A percentile compares a stretch with the other conserved stretches of the same genome.
Evolutionary conservation across 2,888 invertebrate species (phyloP).

Genomic region (Tipula helvola): DNA sequence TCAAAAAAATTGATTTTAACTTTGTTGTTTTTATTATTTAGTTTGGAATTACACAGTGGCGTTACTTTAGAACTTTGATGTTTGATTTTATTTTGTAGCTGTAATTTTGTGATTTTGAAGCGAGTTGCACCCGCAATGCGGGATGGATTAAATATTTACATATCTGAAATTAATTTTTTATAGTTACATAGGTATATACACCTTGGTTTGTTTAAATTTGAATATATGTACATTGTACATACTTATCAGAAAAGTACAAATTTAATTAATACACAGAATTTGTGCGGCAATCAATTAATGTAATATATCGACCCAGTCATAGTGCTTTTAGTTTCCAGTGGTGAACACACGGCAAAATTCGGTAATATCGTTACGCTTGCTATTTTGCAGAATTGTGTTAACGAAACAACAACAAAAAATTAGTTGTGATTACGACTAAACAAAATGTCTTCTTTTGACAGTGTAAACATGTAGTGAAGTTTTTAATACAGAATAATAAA

Average conservation of each 20-base stretch:
- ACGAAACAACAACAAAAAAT: too few relatives aligned
- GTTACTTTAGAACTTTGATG: neutral
- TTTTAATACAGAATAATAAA: too few relatives aligned
- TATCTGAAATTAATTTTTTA: neutral
- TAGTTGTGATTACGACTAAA: neutral
- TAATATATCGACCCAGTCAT: too few relatives aligned
- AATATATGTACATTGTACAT: neutral
- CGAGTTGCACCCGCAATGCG: neutral
- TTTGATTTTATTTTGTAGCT: neutral
- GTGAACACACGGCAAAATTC: neutral
- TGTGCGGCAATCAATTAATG: neutral
- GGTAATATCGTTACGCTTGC: neutral
- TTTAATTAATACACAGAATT: neutral
- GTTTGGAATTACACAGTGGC: neutral
- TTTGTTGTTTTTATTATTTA: neutral
- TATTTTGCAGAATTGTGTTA: neutral
- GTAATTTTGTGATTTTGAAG: neutral
- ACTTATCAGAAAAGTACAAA: neutral
- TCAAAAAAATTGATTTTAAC: neutral
- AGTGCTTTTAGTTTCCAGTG: neutral
- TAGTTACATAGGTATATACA: neutral
- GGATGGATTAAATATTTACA: neutral
- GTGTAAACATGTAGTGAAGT: neutral
- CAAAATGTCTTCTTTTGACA: neutral
- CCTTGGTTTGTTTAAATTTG: neutral